These are phyloP conservation scores for Ichneumoninae sp. DNA, from an alignment of 2,888 invertebrate genomes.

Conservation along the genomic window DNA sequence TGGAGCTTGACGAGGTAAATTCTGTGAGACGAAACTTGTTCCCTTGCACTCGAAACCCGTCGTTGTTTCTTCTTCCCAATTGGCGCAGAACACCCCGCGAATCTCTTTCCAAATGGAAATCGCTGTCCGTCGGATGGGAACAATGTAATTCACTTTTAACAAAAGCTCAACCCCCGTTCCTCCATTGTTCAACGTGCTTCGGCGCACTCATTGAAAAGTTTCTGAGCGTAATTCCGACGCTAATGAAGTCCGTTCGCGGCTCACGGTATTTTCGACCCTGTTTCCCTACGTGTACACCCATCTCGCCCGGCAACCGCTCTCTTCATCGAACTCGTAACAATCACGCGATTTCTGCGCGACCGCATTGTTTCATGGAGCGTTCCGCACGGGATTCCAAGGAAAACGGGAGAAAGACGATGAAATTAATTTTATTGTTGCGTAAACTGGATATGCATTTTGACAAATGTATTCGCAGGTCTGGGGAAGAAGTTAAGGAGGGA, in stretches of 20 bases:
- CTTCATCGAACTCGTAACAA: slow-evolving; percentile 31
- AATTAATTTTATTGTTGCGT: neutral
- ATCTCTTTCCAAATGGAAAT: slow-evolving; percentile 40
- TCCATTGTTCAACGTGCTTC: slow-evolving; percentile 48
- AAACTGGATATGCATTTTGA: neutral
- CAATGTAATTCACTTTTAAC: slow-evolving; percentile 57
- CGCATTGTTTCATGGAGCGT: neutral
- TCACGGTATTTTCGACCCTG: neutral
- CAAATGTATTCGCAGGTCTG: neutral
- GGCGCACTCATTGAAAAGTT: slow-evolving; percentile 57
- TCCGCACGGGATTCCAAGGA: neutral
- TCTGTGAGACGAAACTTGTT: slow-evolving; percentile 12
- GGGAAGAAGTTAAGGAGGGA: neutral
- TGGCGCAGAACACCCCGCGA: neutral
- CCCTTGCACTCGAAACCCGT: neutral
- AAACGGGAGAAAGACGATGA: neutral
- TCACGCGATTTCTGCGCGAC: slow-evolving; percentile 16
- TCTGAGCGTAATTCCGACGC: slow-evolving; percentile 56
- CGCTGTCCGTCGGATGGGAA: slow-evolving; percentile 52
- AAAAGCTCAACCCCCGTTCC: slow-evolving; percentile 37
- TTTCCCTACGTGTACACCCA: neutral
- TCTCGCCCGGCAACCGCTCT: neutral
- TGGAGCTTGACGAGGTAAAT: slow-evolving; percentile 33
- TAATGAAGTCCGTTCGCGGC: slow-evolving; percentile 60
- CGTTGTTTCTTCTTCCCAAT: neutral